These are phyloP conservation scores for Corythucha ciliata DNA, from an alignment of 2,888 invertebrate species.

Conservation along the genomic window DNA sequence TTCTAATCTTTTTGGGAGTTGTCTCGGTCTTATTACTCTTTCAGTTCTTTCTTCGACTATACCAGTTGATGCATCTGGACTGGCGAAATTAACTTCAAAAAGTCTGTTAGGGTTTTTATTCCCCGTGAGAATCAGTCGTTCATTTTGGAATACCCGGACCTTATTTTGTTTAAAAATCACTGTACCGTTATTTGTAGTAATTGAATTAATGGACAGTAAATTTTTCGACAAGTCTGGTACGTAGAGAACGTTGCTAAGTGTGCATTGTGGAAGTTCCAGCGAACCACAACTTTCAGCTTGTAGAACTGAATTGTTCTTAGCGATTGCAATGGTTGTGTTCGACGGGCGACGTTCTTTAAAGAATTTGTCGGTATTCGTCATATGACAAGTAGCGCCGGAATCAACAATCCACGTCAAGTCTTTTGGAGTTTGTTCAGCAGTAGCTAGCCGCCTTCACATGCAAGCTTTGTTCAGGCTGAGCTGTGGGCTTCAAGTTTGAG, in stretches of 20 bases:
- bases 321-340: not conserved
- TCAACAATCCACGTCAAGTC: constrained; percentile 14
- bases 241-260: not conserved
- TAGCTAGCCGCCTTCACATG: no score
- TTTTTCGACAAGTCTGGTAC: constrained; percentile 1
- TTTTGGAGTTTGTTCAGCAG: no score
- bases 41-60: no score
- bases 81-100: constrained; percentile 3
- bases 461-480: no score
- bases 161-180: constrained; percentile 13
- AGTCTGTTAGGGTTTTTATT: not conserved
- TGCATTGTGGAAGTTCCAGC: constrained; percentile 2
- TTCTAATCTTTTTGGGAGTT: no score
- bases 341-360: not conserved
- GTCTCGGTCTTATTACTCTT: no score
- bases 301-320: not conserved
- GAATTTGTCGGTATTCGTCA: not conserved
- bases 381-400: constrained; percentile 7
- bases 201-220: not conserved
- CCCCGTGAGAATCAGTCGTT: constrained; percentile 1
- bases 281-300: not conserved
- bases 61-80: no score
- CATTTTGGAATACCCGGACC: not conserved
- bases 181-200: not conserved
- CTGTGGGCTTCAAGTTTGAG: no score